Evolutionary conservation across 2,888 invertebrate genomes (phyloP).

Genomic region (Papilio protenor): DNA sequence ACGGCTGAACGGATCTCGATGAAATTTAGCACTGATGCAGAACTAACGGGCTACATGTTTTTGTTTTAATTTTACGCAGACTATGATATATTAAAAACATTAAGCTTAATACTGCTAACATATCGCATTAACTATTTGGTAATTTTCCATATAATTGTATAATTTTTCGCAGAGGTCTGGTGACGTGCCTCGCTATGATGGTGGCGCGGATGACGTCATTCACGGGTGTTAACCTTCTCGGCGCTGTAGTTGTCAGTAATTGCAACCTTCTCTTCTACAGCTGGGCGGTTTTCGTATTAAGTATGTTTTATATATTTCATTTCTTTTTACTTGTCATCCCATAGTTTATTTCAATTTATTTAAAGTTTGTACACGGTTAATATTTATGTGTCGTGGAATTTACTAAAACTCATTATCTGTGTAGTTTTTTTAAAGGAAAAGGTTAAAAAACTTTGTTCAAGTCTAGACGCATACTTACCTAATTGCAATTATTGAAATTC

Average conservation of each 20-base stretch:
- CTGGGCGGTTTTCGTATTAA: conserved; percentile 57
- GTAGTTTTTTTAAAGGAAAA: background rate
- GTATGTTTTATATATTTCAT: conserved; percentile 55
- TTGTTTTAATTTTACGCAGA: no score
- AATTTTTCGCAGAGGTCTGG: conserved; percentile 59
- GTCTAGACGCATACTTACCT: background rate
- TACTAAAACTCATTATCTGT: background rate
- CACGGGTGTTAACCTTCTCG: conserved; percentile 63
- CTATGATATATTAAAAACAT: background rate
- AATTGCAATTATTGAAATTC: no score
- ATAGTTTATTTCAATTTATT: no score
- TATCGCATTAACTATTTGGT: background rate
- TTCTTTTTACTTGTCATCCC: no score
- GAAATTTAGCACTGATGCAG: no score
- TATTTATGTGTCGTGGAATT: no score
- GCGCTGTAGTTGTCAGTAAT: conserved; percentile 57
- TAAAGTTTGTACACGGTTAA: no score
- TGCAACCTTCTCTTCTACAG: conserved; percentile 64
- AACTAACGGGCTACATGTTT: no score
- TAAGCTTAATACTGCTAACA: background rate
- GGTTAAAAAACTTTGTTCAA: background rate
- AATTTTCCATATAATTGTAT: background rate
- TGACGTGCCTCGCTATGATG: conserved; percentile 67
- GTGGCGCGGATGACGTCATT: conserved; percentile 60
- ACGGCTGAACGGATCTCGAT: no score